A percentile compares a stretch with the other conserved stretches of the same genome.
Conservation (phyloP, 2,113 vertebrate species). For the Ammodytes dubius region DNA sequence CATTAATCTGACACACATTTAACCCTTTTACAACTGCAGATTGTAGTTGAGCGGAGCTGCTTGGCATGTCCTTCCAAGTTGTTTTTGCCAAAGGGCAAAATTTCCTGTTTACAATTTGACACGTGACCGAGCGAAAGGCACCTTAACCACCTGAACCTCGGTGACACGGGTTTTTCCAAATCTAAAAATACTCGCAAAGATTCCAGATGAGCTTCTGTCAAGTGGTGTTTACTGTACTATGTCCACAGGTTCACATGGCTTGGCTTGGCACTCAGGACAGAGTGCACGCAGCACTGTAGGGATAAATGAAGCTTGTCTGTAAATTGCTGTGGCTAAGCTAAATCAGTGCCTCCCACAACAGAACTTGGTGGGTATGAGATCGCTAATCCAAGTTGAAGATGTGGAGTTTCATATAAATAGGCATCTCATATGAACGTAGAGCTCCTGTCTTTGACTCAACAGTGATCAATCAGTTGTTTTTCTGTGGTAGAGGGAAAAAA, state of each 20-base stretch:
- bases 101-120: slow-evolving; percentile 32
- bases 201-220: slow-evolving; percentile 61
- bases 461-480: background rate
- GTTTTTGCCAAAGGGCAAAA: slow-evolving; percentile 31
- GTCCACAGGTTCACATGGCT: slow-evolving; percentile 39
- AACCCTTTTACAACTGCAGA: background rate
- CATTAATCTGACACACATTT: too few relatives aligned
- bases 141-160: slow-evolving; percentile 48
- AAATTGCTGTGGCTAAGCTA: background rate
- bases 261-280: slow-evolving; percentile 31
- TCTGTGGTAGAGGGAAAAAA: background rate
- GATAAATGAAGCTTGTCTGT: slow-evolving; percentile 8
- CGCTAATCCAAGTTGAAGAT: background rate
- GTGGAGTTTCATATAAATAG: background rate
- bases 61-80: background rate
- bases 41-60: background rate
- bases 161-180: slow-evolving; percentile 26
- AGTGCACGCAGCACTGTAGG: slow-evolving; percentile 1
- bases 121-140: slow-evolving; percentile 54
- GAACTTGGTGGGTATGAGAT: background rate
- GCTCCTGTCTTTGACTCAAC: background rate
- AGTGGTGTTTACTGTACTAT: slow-evolving; percentile 53
- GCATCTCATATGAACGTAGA: background rate
- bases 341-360: background rate
- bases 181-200: slow-evolving; percentile 66